Percentiles rank a stretch among this genome's conserved stretches.
Conservation (phyloP, 2,888 invertebrate genomes). For the Coremacera marginata region DNA sequence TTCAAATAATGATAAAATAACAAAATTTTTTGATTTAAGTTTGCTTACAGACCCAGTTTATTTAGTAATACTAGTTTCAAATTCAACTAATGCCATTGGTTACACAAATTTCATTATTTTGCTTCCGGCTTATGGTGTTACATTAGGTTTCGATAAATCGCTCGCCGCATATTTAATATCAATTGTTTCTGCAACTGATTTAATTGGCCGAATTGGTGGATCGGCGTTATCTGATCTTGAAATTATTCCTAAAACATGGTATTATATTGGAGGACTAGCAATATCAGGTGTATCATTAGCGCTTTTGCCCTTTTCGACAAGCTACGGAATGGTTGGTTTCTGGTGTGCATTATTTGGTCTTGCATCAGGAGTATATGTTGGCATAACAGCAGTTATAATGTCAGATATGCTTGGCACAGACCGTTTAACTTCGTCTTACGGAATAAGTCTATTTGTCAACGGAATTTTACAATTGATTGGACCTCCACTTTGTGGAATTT, state of each 20-base stretch:
- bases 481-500: slow-evolving; percentile 84
- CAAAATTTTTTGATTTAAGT: slow-evolving; percentile 80
- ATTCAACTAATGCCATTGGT: slow-evolving; percentile 87
- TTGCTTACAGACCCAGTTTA: slow-evolving; percentile 84
- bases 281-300: slow-evolving; percentile 82
- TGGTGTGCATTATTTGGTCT: slow-evolving; percentile 85
- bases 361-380: slow-evolving; percentile 87
- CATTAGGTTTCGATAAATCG: slow-evolving; percentile 79
- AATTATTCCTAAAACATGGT: slow-evolving; percentile 83
- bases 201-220: slow-evolving; percentile 87
- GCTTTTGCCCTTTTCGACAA: slow-evolving; percentile 77
- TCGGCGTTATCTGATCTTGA: slow-evolving; percentile 85
- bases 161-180: slow-evolving; percentile 81
- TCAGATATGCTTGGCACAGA: slow-evolving; percentile 89
- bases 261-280: slow-evolving; percentile 83
- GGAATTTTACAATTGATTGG: slow-evolving; percentile 85
- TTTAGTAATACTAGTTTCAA: slow-evolving; percentile 84
- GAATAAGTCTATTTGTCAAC: slow-evolving; percentile 87
- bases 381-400: slow-evolving; percentile 89
- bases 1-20: slow-evolving; percentile 54
- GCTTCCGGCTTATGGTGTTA: slow-evolving; percentile 81
- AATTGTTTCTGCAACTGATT: slow-evolving; percentile 83
- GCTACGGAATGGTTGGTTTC: slow-evolving; percentile 75
- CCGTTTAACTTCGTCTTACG: slow-evolving; percentile 86
- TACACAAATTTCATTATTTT: slow-evolving; percentile 89